Percentiles rank a stretch among this genome's conserved stretches.
phyloP scores from a whole-genome alignment of 2,888 invertebrate genomes.

The Cylloceria caligata region DNA sequence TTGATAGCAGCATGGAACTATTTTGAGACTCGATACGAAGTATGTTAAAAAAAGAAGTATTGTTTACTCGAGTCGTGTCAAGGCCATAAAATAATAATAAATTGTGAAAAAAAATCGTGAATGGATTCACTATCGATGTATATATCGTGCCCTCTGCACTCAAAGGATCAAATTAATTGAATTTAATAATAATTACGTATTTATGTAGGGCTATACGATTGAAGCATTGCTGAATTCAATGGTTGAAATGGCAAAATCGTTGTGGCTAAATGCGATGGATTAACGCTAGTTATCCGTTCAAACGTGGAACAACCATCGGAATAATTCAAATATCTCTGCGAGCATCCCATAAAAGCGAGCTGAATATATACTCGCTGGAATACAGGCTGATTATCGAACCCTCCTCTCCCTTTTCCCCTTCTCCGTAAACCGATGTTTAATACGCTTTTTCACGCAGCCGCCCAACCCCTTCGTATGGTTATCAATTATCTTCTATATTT shows the following conservation, averaged over 20 bases:
- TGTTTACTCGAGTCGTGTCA: not conserved
- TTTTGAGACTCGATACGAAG: too few relatives aligned
- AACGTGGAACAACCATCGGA: constrained; percentile 20
- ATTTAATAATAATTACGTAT: not conserved
- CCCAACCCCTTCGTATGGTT: not conserved
- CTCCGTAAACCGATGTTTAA: constrained; percentile 10
- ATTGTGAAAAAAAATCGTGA: not conserved
- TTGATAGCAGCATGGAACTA: too few relatives aligned
- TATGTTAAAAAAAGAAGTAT: too few relatives aligned
- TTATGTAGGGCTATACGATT: not conserved
- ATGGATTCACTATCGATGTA: too few relatives aligned
- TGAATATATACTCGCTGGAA: not conserved
- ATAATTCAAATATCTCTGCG: constrained; percentile 31
- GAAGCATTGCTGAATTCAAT: not conserved
- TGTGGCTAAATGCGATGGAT: constrained; percentile 29
- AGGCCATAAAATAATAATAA: not conserved
- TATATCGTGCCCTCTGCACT: not conserved
- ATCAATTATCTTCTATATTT: constrained; percentile 38
- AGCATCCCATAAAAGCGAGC: constrained; percentile 9
- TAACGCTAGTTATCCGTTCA: constrained; percentile 7
- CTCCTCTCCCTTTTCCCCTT: too few relatives aligned
- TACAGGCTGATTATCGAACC: not conserved
- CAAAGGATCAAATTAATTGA: constrained; percentile 1
- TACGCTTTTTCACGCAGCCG: constrained; percentile 25
- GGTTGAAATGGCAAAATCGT: constrained; percentile 7